Base-by-base conservation (phyloP, 2,113 vertebrate species). In the Lepisosteus oculatus region DNA sequence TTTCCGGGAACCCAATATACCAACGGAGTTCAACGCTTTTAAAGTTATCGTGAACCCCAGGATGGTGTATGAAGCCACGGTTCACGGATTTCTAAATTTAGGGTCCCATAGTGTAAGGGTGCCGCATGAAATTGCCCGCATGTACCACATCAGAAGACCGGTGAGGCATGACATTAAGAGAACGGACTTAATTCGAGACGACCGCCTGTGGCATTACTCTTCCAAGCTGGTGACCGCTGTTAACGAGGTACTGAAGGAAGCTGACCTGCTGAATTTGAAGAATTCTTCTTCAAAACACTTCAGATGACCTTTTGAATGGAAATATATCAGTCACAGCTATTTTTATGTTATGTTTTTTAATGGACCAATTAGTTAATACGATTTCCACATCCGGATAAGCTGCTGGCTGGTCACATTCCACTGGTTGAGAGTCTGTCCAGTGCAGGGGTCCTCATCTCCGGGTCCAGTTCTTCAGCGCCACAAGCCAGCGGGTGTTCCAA, bases 21-120 rank as follows among this genome's bases (percentile, higher is more conserved):
- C 61, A 0, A 0, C 1, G 0, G 6, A 0, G 0, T 73, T 17
- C 12, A 6, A 0, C 1, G 56, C 76, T 43, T 76, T 61, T 3
- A 90, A 87, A 73, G 68, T 78, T 12, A 85, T 89, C 0, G 75
- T 84, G 3, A 83, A 84, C 69, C 87, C 88, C 3, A 81, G 80
- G 3, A 17, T 11, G 4, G 80, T 85, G n/a, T 54, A 59, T 17
- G 0, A n/a, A 0, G 0, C 67, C 0, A 67, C 67, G 0, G 87
- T 90, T 11, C 88, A 89, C 0, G 77, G 82, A 0, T 1, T 86
- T 56, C 55, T 83, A 59, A 0, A 5, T 0, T 41, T 65, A 0
- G 0, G 6, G 12, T 8, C 3, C 0, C 2, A 3, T 3, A 79
- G 45, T 5, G 5, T 75, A 13, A 55, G 75, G 55, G 80, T 87